Evolutionary conservation across 2,888 invertebrate species (phyloP), one percentile per base, ranked within the genome.

Genomic region (Pseudococcus jackbeardsleyi): DNA sequence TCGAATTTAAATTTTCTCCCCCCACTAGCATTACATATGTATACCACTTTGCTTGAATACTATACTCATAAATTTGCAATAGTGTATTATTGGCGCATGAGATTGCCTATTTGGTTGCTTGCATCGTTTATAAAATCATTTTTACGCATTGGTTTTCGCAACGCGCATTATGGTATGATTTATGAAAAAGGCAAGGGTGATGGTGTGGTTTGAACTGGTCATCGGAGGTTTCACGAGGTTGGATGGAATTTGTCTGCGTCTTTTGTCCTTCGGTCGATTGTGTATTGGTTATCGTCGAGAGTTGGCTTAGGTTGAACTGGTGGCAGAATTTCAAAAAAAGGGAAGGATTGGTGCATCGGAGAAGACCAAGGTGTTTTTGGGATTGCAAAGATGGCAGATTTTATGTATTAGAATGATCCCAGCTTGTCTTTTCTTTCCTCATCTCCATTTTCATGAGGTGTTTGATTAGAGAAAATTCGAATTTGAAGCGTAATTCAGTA

Each of bases 81-180:
- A 22, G 6, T 59, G 19, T 64, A 7, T 15, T 64, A 72, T 26
- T 72, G 33, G 15, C 68, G 68, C 68, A 72, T 72, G 33, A 12
- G 33, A 26, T 33, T 72, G 68, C 68, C 68, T 72, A 4, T 19
- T 72, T 33, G 68, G 68, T 72, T 72, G 68, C 68, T 72, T 72
- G 26, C 68, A 72, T 72, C 33, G 68, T 72, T 72, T 15, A 33
- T 26, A 72, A 59, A 12, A 50, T 50, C 19, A 59, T 59, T 59
- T 59, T 59, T 19, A 59, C 7, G 59, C 59, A 19, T 22, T 33
- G 68, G 33, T 72, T 72, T 72, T 33, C 26, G 33, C 26, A 33
- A 72, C 11, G 26, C 26, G 33, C 6, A 6, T 72, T 11, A n/a
- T 33, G 26, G 26, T 33, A 33, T 33, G 26, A 33, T 33, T 33